These are phyloP conservation scores for Philantomba maxwellii DNA, from an alignment of 2,113 vertebrate genomes.

Conservation along the genomic window DNA sequence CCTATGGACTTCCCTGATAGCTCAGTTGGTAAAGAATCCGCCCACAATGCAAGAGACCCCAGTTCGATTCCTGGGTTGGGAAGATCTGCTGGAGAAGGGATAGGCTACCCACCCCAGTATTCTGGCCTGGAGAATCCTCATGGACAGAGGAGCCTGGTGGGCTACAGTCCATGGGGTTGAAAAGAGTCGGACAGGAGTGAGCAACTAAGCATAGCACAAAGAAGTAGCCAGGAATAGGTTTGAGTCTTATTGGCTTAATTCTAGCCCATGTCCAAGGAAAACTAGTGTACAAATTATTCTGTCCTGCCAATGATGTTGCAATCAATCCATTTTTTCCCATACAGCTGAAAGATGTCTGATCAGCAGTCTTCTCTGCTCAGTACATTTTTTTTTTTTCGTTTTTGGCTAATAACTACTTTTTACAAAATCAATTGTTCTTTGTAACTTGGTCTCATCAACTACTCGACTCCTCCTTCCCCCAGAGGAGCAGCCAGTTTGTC, in stretches of 20 bases:
- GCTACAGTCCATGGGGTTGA: neutral
- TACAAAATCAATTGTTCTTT: slow-evolving; percentile 5
- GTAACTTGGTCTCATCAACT: neutral
- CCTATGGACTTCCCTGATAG: neutral
- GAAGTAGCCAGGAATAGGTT: neutral
- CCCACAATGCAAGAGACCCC: neutral
- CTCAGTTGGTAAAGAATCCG: neutral
- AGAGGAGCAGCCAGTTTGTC: neutral
- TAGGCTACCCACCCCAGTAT: neutral
- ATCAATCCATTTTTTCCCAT: slow-evolving; percentile 21
- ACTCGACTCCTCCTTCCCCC: neutral
- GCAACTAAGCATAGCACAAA: neutral
- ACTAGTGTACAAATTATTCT: neutral
- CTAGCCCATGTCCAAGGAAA: slow-evolving; percentile 25
- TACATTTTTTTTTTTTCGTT: neutral
- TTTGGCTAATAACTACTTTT: neutral
- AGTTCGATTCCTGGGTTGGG: neutral
- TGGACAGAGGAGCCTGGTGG: neutral
- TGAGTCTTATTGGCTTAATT: slow-evolving; percentile 23
- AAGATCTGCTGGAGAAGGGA: neutral
- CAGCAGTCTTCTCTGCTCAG: slow-evolving; percentile 7
- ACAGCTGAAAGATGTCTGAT: neutral
- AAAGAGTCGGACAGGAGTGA: neutral
- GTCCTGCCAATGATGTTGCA: neutral
- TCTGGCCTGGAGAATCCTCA: neutral